Evolutionary conservation across 2,113 vertebrate species (phyloP).

Genomic region (Alexandromys fortis): DNA sequence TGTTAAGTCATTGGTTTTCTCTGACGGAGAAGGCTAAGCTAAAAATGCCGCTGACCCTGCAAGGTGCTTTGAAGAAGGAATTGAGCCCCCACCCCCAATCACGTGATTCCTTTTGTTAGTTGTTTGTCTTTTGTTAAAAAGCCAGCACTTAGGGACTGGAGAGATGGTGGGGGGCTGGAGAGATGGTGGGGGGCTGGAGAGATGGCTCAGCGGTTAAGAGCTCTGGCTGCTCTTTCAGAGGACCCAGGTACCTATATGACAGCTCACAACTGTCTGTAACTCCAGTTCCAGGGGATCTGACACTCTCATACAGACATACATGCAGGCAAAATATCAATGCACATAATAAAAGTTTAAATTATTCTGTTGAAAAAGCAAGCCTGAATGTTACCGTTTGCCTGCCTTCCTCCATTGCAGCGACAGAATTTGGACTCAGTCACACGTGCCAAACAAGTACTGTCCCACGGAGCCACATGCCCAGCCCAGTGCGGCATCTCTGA

Average conservation of each 20-base stretch:
- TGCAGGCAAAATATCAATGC: neutral
- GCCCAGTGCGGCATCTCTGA: no score
- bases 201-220: neutral
- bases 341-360: neutral
- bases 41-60: neutral
- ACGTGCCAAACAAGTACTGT: no score
- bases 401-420: no score
- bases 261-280: neutral
- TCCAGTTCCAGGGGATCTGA: neutral
- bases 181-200: neutral
- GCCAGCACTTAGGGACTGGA: neutral
- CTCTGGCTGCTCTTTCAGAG: neutral
- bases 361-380: neutral
- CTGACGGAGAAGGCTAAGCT: neutral
- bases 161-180: neutral
- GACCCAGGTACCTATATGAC: neutral
- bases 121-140: conserved; percentile 17
- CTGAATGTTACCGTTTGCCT: neutral
- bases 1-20: conserved; percentile 60
- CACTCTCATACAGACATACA: neutral
- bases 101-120: conserved; percentile 47
- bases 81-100: neutral
- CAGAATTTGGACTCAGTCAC: neutral
- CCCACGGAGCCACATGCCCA: neutral
- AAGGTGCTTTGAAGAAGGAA: conserved; percentile 66